These are phyloP conservation scores for Microcebus jonahi DNA, from an alignment of 2,113 vertebrate species.

Conservation along the genomic window DNA sequence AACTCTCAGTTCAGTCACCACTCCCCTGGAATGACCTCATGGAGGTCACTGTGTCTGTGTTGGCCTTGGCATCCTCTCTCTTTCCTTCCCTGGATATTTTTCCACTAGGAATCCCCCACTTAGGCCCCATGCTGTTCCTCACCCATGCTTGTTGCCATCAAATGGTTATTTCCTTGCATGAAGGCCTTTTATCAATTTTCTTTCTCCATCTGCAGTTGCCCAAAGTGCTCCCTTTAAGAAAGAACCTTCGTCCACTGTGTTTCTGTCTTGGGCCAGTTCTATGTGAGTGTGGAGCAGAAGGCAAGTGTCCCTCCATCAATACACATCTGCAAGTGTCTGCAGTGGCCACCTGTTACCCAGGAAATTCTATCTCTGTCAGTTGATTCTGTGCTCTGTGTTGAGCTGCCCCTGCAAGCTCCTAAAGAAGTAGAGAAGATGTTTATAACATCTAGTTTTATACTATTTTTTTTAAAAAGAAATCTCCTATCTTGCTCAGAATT, in stretches of 20 bases:
- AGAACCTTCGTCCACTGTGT: neutral
- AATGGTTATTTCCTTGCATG: neutral
- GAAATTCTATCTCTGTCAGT: neutral
- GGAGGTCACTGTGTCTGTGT: neutral
- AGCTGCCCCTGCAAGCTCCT: neutral
- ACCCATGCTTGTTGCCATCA: neutral
- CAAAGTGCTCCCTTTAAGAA: neutral
- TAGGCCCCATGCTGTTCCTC: neutral
- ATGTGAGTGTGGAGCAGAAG: neutral
- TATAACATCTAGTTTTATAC: neutral
- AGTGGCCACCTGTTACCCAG: neutral
- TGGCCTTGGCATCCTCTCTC: neutral
- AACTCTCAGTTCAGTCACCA: no score
- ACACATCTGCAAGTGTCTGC: neutral
- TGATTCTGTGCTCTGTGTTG: neutral
- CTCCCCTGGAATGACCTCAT: neutral
- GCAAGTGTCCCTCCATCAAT: neutral
- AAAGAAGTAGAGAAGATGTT: constrained; percentile 11
- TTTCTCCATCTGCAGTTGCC: neutral
- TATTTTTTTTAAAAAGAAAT: neutral
- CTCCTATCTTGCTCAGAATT: neutral
- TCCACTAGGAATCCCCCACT: neutral
- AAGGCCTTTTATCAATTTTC: neutral
- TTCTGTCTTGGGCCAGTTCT: neutral
- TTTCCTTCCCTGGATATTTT: neutral